phyloP scores from a whole-genome alignment of 2,797 vertebrate genomes.

The Bradypodion ventrale region DNA sequence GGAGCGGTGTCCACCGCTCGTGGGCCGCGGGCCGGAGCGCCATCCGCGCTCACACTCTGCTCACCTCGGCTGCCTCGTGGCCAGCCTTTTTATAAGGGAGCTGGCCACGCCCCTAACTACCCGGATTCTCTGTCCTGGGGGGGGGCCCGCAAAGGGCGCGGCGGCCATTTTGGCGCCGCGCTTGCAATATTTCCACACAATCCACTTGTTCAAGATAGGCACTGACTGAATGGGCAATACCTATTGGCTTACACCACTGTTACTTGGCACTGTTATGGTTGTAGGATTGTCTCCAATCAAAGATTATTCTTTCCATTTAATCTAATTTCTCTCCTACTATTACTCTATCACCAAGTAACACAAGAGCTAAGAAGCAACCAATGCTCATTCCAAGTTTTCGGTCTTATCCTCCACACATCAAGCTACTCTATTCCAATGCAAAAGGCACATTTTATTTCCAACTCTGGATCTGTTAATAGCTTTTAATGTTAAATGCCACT shows the following conservation, averaged over 20 bases:
- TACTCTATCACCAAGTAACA: not conserved
- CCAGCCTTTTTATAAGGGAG: too few species aligned
- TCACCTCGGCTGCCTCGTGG: too few species aligned
- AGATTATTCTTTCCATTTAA: not conserved
- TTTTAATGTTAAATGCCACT: conserved; percentile 15
- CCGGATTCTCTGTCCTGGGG: too few species aligned
- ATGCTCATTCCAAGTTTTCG: not conserved
- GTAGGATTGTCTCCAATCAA: not conserved
- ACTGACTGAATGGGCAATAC: not conserved
- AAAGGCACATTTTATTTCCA: not conserved
- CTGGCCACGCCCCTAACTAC: too few species aligned
- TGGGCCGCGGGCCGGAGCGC: too few species aligned
- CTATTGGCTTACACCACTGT: not conserved
- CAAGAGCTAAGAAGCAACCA: not conserved
- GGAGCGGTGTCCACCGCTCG: too few species aligned
- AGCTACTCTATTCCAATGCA: not conserved
- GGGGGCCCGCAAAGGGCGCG: too few species aligned
- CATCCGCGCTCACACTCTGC: too few species aligned
- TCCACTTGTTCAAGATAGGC: not conserved
- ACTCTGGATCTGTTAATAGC: not conserved
- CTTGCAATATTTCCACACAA: not conserved
- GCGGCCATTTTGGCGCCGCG: too few species aligned
- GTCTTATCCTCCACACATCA: not conserved
- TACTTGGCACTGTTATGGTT: not conserved
- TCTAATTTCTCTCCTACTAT: not conserved